Conservation (phyloP, 2,113 vertebrate genomes). For the Vombatus ursinus region DNA sequence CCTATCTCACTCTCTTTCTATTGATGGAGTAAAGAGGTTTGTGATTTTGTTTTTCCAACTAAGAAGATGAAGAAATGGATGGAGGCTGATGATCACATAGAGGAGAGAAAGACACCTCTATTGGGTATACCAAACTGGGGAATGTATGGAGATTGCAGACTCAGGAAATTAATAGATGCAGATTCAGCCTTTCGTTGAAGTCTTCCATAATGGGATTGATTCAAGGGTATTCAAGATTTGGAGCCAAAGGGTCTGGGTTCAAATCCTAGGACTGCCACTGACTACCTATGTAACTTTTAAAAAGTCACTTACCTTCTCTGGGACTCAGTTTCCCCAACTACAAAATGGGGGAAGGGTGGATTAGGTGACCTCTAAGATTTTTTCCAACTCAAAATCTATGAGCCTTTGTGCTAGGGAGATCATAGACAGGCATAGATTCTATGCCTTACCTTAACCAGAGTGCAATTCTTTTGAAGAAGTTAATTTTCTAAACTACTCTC, state of each 20-base stretch:
- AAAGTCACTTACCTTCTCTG: neutral
- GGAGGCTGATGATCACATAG: neutral
- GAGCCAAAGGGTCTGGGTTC: no score
- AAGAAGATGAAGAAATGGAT: neutral
- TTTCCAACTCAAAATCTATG: neutral
- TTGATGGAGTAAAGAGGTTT: neutral
- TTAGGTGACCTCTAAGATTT: neutral
- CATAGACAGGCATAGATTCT: no score
- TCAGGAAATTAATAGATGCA: neutral
- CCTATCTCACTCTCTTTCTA: neutral
- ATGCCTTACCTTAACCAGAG: neutral
- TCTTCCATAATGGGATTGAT: neutral
- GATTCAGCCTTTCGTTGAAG: neutral
- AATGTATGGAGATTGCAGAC: neutral
- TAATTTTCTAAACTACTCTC: neutral
- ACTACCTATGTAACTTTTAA: neutral
- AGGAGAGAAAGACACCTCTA: neutral
- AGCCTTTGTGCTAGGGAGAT: neutral
- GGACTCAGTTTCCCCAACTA: neutral
- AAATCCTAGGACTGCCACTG: neutral
- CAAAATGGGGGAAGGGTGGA: neutral
- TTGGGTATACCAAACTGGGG: neutral
- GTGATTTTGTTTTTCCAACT: neutral
- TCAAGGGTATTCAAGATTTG: neutral
- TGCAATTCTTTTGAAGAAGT: neutral